These are phyloP conservation scores for Talpa occidentalis DNA, from an alignment of 2,113 vertebrate genomes.

Conservation along the genomic window DNA sequence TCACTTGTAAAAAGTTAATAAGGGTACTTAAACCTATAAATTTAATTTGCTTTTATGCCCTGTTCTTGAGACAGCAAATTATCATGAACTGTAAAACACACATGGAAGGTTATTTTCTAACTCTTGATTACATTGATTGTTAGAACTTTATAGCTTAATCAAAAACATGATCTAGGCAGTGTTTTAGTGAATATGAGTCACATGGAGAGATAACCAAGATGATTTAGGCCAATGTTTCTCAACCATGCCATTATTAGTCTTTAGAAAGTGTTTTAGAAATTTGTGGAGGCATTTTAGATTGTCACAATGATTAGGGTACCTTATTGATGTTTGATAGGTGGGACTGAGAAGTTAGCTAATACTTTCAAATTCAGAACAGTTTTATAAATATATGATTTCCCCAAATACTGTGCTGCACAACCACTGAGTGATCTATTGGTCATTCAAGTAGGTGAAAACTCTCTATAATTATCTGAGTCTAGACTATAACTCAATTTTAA, in stretches of 20 bases:
- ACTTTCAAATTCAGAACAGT: background rate
- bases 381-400: background rate
- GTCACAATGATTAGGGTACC: background rate
- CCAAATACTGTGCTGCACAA: background rate
- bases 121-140: constrained; percentile 15
- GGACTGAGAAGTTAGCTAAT: background rate
- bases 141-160: constrained; percentile 31
- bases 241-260: background rate
- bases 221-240: background rate
- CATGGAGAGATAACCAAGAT: background rate
- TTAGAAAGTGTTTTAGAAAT: background rate
- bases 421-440: background rate
- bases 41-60: constrained; percentile 58
- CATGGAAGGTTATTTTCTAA: constrained; percentile 16
- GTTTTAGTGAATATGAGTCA: constrained; percentile 37
- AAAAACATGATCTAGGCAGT: background rate
- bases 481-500: background rate
- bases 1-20: constrained; percentile 59
- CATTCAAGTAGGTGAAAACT: background rate
- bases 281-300: background rate
- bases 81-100: constrained; percentile 32
- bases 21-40: constrained; percentile 2
- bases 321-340: background rate
- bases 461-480: background rate
- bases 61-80: constrained; percentile 33